A percentile compares a stretch with the other conserved stretches of the same genome.
Evolutionary conservation across 2,888 invertebrate species (phyloP).

Genomic region (Parthenolecanium corni): DNA sequence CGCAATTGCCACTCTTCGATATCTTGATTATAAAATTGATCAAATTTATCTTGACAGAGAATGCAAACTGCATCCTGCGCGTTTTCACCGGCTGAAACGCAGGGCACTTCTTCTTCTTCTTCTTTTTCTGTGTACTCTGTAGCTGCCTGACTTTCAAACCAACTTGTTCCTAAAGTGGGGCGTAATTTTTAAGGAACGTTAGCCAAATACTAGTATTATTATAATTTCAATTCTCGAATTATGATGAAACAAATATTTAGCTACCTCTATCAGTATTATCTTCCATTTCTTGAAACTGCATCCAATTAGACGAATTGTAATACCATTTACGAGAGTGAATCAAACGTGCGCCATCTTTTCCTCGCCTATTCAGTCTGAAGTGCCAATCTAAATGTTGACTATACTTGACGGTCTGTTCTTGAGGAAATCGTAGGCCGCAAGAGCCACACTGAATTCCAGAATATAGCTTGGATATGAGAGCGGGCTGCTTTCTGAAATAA

Average conservation of each 20-base stretch:
- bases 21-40: constrained; percentile 93
- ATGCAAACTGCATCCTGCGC: constrained; percentile 62
- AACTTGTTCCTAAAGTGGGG: constrained; percentile 60
- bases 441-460: constrained; percentile 92
- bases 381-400: constrained; percentile 98
- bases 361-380: constrained; percentile 83
- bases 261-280: constrained; percentile 76
- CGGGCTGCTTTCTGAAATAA: constrained; percentile 54
- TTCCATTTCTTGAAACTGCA: constrained; percentile 86
- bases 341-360: constrained; percentile 70
- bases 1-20: constrained; percentile 93
- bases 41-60: constrained; percentile 85
- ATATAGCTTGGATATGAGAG: constrained; percentile 42
- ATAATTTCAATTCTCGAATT: no score
- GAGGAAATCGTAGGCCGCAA: constrained; percentile 87
- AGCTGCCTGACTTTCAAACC: constrained; percentile 62
- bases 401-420: constrained; percentile 78
- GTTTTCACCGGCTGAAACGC: constrained; percentile 56
- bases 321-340: constrained; percentile 82
- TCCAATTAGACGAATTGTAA: constrained; percentile 81
- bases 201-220: not conserved
- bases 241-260: constrained; percentile 11
- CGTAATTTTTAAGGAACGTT: constrained; percentile 30
- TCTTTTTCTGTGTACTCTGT: constrained; percentile 39
- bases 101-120: constrained; percentile 50